These are phyloP conservation scores for Drosophila cracens DNA, from an alignment of 2,888 invertebrate genomes.

Conservation along the genomic window DNA sequence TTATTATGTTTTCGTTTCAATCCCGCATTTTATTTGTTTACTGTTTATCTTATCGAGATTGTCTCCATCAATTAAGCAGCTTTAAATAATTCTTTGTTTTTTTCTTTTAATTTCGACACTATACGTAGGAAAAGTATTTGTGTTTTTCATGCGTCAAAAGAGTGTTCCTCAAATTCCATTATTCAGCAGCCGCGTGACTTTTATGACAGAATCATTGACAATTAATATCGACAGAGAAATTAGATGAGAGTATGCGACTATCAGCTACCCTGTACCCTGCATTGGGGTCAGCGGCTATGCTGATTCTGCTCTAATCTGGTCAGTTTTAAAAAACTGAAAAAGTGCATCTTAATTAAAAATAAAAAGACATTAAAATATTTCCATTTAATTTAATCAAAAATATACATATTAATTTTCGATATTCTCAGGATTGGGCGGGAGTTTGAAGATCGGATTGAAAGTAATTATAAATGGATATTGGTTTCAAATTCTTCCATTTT, in stretches of 20 bases:
- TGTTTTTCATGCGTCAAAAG: not conserved
- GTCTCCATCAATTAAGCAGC: not conserved
- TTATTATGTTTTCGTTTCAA: not conserved
- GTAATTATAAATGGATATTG: not conserved
- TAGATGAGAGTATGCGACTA: not conserved
- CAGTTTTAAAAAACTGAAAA: not conserved
- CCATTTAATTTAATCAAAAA: not conserved
- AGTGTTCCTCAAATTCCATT: not conserved
- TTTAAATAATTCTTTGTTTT: not conserved
- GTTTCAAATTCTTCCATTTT: not conserved
- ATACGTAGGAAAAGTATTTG: not conserved
- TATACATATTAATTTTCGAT: not conserved
- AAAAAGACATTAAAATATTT: not conserved
- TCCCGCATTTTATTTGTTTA: not conserved
- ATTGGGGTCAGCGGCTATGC: not conserved
- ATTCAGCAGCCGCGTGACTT: slow-evolving; percentile 11
- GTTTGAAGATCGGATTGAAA: not conserved
- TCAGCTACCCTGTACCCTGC: not conserved
- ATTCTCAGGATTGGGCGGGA: not conserved
- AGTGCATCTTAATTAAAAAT: not conserved
- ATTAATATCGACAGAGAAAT: not conserved
- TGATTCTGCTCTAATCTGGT: not conserved
- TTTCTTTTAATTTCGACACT: not conserved
- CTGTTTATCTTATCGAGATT: not conserved
- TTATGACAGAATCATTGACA: slow-evolving; percentile 11